Percentiles rank a stretch among this genome's conserved stretches.
Conservation (phyloP, 2,888 invertebrate species). For the Scaptomyza tumidula region DNA sequence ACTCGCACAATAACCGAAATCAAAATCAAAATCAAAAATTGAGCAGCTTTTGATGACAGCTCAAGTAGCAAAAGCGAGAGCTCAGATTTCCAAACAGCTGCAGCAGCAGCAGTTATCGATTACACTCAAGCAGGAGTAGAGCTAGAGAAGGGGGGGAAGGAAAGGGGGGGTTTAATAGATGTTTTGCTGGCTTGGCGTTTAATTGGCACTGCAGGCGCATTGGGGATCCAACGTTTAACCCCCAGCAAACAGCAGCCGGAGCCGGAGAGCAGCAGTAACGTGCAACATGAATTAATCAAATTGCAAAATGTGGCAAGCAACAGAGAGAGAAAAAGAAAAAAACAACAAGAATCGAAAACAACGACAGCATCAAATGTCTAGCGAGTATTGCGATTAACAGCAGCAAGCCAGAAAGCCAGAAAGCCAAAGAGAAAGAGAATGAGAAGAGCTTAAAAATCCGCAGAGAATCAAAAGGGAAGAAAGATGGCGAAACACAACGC, state of each 20-base stretch:
- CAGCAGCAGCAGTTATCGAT: conserved; percentile 59
- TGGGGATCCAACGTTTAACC: conserved; percentile 35
- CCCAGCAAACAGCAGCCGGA: not conserved
- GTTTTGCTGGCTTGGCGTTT: conserved; percentile 34
- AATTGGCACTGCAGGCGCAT: conserved; percentile 56
- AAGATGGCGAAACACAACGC: conserved; percentile 1
- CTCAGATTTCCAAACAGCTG: conserved; percentile 32
- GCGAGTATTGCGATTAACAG: conserved; percentile 33
- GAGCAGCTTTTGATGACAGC: conserved; percentile 81
- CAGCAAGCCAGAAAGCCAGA: not conserved
- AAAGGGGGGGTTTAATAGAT: conserved; percentile 5
- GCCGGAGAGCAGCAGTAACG: conserved; percentile 30
- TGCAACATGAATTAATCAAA: conserved; percentile 75
- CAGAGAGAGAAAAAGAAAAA: conserved; percentile 1
- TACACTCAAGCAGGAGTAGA: conserved; percentile 33
- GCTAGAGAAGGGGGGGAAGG: not conserved
- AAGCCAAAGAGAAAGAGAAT: not conserved
- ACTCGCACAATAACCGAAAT: conserved; percentile 68
- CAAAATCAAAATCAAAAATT: conserved; percentile 80
- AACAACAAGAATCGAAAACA: too few species aligned
- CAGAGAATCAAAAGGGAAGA: not conserved
- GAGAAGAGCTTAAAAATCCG: not conserved
- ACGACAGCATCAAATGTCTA: conserved; percentile 42
- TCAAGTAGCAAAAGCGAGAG: conserved; percentile 58
- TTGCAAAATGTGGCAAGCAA: conserved; percentile 59